Evolutionary conservation across 2,797 vertebrate genomes (phyloP), one percentile per base, ranked within the genome.

Genomic region (Sebastes umbrosus): DNA sequence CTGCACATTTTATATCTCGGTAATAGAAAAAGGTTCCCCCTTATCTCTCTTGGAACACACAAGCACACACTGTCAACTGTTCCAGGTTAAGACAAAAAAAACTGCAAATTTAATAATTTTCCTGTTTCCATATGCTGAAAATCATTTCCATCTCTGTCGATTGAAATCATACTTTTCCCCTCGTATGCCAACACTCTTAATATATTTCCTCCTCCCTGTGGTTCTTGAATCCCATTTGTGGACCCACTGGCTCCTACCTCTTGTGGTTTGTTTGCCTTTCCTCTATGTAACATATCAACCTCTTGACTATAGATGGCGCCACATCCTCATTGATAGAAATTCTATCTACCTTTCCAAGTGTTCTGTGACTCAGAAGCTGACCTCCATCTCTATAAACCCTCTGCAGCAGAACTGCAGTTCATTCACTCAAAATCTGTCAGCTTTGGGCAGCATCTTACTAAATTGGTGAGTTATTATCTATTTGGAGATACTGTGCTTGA

Each of bases 281-380:
- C 11, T 59, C 50, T 50, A 12, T 31, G 4, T 43, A 12, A 39
- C 16, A 18, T 9, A 2, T 52, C 18, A 73, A 25, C n/a, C 14
- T 43, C 2, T 43, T 8, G 36, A 12, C 80, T 52, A 4, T 59
- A 84, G 78, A 69, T 78, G 85, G 81, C 78, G 7, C 71, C 27
- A 65, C 9, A 73, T 8, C 18, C 31, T 7, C 10, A 68, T 13
- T 12, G 6, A 70, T 14, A 32, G 12, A 36, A 31, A 25, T 3
- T 2, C 1, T 2, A 3, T 64, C 2, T 18, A 25, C 27, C 39
- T 14, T 24, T 7, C 4, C 1, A 34, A 16, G 22, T 9, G 8
- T 39, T 29, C 29, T 6, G 8, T 3, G 10, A 16, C 66, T 52
- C 4, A 24, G n/a, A 11, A 24, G 7, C 10, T n/a, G 11, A 13